Base-by-base conservation (phyloP, 2,797 vertebrate genomes). In the Discoglossus pictus region DNA sequence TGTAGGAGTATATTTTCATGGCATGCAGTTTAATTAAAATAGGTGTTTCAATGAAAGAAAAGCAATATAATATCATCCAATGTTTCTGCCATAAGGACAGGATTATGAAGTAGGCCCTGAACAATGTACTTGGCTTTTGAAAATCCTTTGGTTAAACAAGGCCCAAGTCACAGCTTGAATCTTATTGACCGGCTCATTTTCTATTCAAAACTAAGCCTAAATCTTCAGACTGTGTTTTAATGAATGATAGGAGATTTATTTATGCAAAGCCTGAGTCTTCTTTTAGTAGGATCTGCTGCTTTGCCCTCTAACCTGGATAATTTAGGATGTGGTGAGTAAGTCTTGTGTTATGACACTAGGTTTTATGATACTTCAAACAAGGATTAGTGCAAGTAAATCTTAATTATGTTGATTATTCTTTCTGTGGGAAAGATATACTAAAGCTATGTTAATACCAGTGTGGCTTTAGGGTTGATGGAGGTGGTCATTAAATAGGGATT, bases 111-210 rank as follows among this genome's bases (percentile, higher is more conserved):
- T 63, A 48, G 53, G 20, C 18, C 27, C 18, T 56, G 51, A n/a
- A 46, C 67, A 42, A 39, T 53, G 47, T 25, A 53, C 47, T 71
- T 56, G 24, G 51, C 51, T 63, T 21, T 42, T 58, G 60, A 40
- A 71, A 71, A 71, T 62, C 68, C 39, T 59, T 38, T 71, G 59
- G 43, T 71, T 59, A 71, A 63, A 71, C 53, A 71, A 65, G 56
- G 21, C 24, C 34, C 16, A 24, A 35, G 46, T 16, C 61, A 51
- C 68, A 64, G 61, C 53, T 71, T 65, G 61, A 53, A 47, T 43
- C 35, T 64, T 43, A 70, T 53, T 55, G 50, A 54, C 40, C 44
- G 46, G 12, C 35, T 17, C 43, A 71, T 58, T 69, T 58, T 70
- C 51, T 23, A 40, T 50, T 56, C 42, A 63, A 56, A 55, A 62